Conservation (phyloP, 2,888 invertebrate species). For the Bursaphelenchus okinawaensis region DNA sequence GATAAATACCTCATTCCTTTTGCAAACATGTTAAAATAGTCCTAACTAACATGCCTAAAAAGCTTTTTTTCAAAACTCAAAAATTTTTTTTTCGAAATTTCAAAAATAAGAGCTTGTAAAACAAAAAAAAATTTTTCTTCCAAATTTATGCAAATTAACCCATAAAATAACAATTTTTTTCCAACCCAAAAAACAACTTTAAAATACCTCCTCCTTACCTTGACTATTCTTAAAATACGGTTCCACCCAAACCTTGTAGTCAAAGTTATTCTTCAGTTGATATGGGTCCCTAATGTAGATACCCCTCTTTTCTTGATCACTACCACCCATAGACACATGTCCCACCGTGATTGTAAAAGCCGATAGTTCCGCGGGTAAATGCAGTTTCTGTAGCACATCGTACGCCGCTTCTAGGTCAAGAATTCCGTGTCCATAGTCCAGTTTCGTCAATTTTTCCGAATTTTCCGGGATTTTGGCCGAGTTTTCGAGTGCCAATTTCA, state of each 20-base stretch:
- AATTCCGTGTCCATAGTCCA: neutral
- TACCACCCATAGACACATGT: conserved; percentile 3
- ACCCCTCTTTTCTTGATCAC: conserved; percentile 62
- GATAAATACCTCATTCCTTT: too few species aligned
- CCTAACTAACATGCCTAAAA: too few species aligned
- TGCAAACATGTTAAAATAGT: too few species aligned
- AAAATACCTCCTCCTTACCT: neutral
- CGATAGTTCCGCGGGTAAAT: conserved; percentile 6
- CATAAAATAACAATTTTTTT: too few species aligned
- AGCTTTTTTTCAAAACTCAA: too few species aligned
- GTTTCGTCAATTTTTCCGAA: conserved; percentile 2
- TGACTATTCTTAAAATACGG: neutral
- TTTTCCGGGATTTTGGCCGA: conserved; percentile 66
- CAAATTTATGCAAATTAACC: too few species aligned
- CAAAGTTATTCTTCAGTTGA: conserved; percentile 67
- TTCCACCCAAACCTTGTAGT: conserved; percentile 58
- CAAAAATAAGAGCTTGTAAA: too few species aligned
- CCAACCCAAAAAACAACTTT: too few species aligned
- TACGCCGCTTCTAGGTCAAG: conserved; percentile 77
- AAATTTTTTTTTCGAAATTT: too few species aligned
- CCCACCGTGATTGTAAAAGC: conserved; percentile 1
- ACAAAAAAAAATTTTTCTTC: too few species aligned
- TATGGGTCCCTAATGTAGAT: conserved; percentile 74
- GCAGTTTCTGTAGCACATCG: conserved; percentile 68
- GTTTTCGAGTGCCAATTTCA: conserved; percentile 82